Evolutionary conservation across 2,113 vertebrate species (phyloP).

Genomic region (Pluvianellus socialis): DNA sequence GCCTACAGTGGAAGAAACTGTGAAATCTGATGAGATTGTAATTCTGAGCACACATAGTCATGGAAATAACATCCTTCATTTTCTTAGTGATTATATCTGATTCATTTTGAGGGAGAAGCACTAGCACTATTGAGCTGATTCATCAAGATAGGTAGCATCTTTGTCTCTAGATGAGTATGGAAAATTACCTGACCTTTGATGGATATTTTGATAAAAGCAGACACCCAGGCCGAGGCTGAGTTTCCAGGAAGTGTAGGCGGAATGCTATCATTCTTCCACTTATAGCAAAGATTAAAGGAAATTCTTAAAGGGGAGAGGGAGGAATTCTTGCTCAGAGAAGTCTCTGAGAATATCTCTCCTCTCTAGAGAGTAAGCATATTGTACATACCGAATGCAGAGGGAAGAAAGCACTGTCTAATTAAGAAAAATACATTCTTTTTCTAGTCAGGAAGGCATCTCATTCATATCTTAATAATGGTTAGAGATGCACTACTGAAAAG

Average conservation of each 20-base stretch:
- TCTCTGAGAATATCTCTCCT: background rate
- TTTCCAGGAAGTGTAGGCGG: constrained; percentile 69
- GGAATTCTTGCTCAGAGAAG: constrained; percentile 3
- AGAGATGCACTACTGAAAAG: background rate
- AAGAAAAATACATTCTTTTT: background rate
- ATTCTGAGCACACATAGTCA: background rate
- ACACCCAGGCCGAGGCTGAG: background rate
- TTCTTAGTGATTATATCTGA: background rate
- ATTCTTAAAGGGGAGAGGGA: background rate
- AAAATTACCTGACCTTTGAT: constrained; percentile 73
- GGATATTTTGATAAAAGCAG: constrained; percentile 58
- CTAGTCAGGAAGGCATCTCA: background rate
- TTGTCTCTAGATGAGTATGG: constrained; percentile 51
- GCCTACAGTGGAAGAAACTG: background rate
- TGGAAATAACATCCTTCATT: background rate
- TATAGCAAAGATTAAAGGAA: background rate
- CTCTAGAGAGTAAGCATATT: background rate
- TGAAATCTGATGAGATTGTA: background rate
- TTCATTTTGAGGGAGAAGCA: constrained; percentile 27
- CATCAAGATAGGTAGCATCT: background rate
- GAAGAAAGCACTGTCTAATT: background rate
- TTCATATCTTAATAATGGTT: background rate
- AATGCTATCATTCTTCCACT: background rate
- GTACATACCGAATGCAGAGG: background rate
- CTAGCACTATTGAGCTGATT: constrained; percentile 22